phyloP scores from a whole-genome alignment of 2,797 vertebrate species.

The Bovichtus diacanthus region DNA sequence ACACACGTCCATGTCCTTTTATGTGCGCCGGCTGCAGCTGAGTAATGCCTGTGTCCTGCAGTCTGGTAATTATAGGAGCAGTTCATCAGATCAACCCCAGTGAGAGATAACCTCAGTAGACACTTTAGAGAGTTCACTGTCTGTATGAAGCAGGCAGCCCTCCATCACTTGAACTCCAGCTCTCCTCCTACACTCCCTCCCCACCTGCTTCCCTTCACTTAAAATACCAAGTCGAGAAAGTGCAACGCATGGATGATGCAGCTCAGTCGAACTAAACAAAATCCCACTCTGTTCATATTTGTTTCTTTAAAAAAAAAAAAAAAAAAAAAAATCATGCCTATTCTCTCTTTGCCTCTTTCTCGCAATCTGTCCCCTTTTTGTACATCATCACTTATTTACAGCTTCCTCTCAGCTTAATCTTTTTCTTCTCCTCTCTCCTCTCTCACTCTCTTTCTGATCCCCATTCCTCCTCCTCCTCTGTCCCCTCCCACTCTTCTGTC shows the following conservation, averaged over 20 bases:
- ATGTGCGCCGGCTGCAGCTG: constrained; percentile 34
- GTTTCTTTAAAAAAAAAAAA: too few species aligned
- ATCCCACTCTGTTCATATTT: constrained; percentile 20
- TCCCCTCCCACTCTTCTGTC: constrained; percentile 41
- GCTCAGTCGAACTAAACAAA: constrained; percentile 6
- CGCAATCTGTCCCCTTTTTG: constrained; percentile 25
- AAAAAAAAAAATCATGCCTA: too few species aligned
- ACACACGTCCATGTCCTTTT: not conserved
- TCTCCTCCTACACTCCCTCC: constrained; percentile 43
- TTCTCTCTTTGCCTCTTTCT: constrained; percentile 28
- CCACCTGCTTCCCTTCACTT: constrained; percentile 26
- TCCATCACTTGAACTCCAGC: constrained; percentile 66
- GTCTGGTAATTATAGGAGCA: constrained; percentile 77
- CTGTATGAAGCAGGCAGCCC: constrained; percentile 66
- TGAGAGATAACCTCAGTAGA: constrained; percentile 70
- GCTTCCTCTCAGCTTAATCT: constrained; percentile 43
- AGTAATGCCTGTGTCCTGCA: constrained; percentile 61
- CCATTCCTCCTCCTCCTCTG: not conserved
- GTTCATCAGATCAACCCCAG: constrained; percentile 73
- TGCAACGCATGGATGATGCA: constrained; percentile 18
- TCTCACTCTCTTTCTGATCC: constrained; percentile 10
- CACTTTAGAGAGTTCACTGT: constrained; percentile 67
- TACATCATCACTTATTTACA: constrained; percentile 59
- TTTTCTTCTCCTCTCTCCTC: constrained; percentile 30
- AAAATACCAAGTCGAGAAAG: constrained; percentile 39